Base-by-base conservation (phyloP, 37 sponge, comb jelly and placozoan genomes). In the Spongia lamella region DNA sequence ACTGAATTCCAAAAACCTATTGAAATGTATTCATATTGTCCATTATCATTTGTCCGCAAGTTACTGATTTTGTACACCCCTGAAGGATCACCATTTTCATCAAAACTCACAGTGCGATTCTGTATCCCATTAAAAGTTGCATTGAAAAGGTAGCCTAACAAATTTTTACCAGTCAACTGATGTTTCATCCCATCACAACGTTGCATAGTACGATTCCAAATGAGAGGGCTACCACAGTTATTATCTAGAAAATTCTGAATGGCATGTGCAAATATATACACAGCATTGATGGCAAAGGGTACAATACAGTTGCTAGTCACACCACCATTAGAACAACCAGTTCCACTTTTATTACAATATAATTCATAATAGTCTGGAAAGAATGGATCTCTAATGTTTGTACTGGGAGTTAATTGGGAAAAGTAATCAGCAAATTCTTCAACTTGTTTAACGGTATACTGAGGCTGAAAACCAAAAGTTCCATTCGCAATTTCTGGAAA, bases 271-370 rank as follows among this genome's bases (percentile, higher is more conserved):
- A 63, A 72, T 1, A 85, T 82, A 61, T 86, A 80, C 7, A 93
- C 91, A 66, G 97, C 94, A 79, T 96, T 94, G 14, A 93, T 83
- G 20, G 81, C 88, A 29, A 90, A 73, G 0, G 93, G 87, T 19
- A 90, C 64, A 7, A 82, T 80, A 15, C 61, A 15, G 14, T 39
- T 7, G 7, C 61, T 30, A 16, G 89, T 80, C 1, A 89, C 63
- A n/a, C n/a, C n/a, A 6, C 6, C 22, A 34, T 43, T 83, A 9
- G 27, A 1, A 7, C 26, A 22, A 50, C 62, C 51, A 2, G 19
- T 7, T 0, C 38, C 14, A 39, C 53, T 61, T 0, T 5, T 19
- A 22, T 25, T 37, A 35, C 39, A 57, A 15, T 58, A 17, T 21
- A 37, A 37, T 64, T 79, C 40, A 56, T 71, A 96, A 56, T 60